Percentiles rank a stretch among this genome's conserved stretches.
Conservation (phyloP, 2,888 invertebrate genomes). For the Heteropelma amictum region DNA sequence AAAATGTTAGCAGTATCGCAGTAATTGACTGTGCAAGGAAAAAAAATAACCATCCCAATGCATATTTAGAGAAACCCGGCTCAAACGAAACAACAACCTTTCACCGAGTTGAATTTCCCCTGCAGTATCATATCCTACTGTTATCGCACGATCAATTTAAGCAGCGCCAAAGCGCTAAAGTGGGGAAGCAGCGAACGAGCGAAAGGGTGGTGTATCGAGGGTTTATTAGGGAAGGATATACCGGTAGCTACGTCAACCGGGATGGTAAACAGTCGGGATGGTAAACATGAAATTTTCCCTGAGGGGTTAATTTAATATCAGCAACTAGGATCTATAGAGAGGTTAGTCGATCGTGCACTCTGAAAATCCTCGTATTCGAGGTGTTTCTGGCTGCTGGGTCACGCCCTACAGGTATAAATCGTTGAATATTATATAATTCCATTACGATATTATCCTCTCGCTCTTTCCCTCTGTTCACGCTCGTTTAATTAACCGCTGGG, state of each 20-base stretch:
- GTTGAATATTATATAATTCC: conserved; percentile 53
- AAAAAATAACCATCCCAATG: not conserved
- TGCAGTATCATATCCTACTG: conserved; percentile 8
- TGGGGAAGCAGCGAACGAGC: too few species aligned
- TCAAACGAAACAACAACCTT: not conserved
- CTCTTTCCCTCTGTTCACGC: conserved; percentile 12
- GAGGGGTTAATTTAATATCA: conserved; percentile 51
- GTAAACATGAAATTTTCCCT: conserved; percentile 49
- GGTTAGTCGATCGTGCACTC: not conserved
- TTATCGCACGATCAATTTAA: not conserved
- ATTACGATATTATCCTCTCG: conserved; percentile 47
- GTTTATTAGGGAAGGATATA: conserved; percentile 35
- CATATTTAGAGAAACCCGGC: not conserved
- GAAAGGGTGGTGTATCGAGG: not conserved
- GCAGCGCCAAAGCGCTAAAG: not conserved
- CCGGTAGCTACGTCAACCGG: conserved; percentile 27
- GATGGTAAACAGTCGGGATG: conserved; percentile 31
- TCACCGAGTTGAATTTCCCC: not conserved
- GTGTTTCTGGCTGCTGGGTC: conserved; percentile 45
- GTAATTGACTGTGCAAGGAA: too few species aligned
- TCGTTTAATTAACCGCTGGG: conserved; percentile 50
- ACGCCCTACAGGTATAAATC: conserved; percentile 53
- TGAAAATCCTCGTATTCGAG: not conserved
- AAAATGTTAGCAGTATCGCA: too few species aligned
- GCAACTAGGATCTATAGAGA: conserved; percentile 39